phyloP scores from a whole-genome alignment of 2,113 vertebrate genomes.

The Heliornis fulica region DNA sequence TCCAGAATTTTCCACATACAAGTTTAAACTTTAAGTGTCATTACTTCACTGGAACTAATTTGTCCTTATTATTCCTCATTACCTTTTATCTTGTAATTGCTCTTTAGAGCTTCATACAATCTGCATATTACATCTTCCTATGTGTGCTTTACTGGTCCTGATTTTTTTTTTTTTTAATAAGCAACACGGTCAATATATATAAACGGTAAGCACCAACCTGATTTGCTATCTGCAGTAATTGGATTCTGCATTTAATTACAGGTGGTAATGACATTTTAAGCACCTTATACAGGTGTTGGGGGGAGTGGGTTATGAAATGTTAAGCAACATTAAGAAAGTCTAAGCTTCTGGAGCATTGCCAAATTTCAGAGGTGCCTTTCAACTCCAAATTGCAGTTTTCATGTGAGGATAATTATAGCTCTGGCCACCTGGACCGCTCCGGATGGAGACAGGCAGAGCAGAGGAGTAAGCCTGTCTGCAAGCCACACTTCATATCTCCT shows the following conservation, averaged over 20 bases:
- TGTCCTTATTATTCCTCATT: slow-evolving; percentile 70
- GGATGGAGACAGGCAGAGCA: not conserved
- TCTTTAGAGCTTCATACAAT: slow-evolving; percentile 58
- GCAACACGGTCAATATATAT: slow-evolving; percentile 54
- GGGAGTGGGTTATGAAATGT: slow-evolving; percentile 43
- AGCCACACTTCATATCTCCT: not conserved
- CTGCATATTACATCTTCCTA: slow-evolving; percentile 32
- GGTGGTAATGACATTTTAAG: slow-evolving; percentile 78
- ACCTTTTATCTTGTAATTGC: slow-evolving; percentile 63
- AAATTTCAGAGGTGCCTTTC: slow-evolving; percentile 72
- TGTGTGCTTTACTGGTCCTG: slow-evolving; percentile 16
- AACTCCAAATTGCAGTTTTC: slow-evolving; percentile 64
- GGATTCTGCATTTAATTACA: slow-evolving; percentile 76
- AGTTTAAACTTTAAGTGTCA: slow-evolving; percentile 54
- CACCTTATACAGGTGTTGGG: slow-evolving; percentile 70
- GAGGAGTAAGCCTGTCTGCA: not conserved
- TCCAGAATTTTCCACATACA: not conserved
- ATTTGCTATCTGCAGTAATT: slow-evolving; percentile 68
- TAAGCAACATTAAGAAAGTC: slow-evolving; percentile 69
- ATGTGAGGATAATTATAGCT: slow-evolving; percentile 64
- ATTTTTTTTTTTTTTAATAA: slow-evolving; percentile 48
- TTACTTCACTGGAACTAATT: slow-evolving; percentile 58
- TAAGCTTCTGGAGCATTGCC: slow-evolving; percentile 54
- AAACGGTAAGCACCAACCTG: slow-evolving; percentile 43
- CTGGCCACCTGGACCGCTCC: slow-evolving; percentile 53